phyloP scores from a whole-genome alignment of 1,140 invertebrate species.

The Lanistes nyassanus region DNA sequence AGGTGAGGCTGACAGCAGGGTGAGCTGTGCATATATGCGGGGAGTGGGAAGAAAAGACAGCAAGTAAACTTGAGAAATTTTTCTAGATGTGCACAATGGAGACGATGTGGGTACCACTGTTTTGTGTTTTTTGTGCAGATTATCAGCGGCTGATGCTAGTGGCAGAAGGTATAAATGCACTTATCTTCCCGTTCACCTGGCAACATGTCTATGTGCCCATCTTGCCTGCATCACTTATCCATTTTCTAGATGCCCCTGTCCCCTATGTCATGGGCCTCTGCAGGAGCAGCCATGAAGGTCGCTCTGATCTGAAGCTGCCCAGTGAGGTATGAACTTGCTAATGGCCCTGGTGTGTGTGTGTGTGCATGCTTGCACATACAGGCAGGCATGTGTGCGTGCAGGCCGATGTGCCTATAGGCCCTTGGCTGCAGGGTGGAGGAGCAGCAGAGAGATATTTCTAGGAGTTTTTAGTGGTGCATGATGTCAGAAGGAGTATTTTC shows the following conservation, averaged over 20 bases:
- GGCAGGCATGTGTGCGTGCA: too few relatives aligned
- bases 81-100: neutral
- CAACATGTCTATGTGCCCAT: slow-evolving; percentile 99
- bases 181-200: slow-evolving; percentile 96
- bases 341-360: neutral
- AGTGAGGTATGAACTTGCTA: slow-evolving; percentile 69
- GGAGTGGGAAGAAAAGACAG: too few relatives aligned
- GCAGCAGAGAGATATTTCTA: too few relatives aligned
- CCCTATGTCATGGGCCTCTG: slow-evolving; percentile 96
- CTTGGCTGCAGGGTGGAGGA: too few relatives aligned
- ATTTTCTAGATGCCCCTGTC: slow-evolving; percentile 98
- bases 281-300: slow-evolving; percentile 59
- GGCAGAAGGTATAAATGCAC: slow-evolving; percentile 89
- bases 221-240: slow-evolving; percentile 91
- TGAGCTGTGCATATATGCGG: too few relatives aligned
- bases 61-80: neutral
- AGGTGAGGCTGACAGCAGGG: slow-evolving; percentile 71
- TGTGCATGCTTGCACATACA: neutral
- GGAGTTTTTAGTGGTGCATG: too few relatives aligned
- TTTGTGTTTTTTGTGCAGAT: slow-evolving; percentile 71
- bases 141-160: slow-evolving; percentile 96
- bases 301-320: slow-evolving; percentile 72
- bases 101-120: neutral
- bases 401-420: too few relatives aligned
- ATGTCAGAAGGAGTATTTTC: too few relatives aligned